Evolutionary conservation across 1,140 invertebrate species (phyloP).

Genomic region (Drosophila nikananu): DNA sequence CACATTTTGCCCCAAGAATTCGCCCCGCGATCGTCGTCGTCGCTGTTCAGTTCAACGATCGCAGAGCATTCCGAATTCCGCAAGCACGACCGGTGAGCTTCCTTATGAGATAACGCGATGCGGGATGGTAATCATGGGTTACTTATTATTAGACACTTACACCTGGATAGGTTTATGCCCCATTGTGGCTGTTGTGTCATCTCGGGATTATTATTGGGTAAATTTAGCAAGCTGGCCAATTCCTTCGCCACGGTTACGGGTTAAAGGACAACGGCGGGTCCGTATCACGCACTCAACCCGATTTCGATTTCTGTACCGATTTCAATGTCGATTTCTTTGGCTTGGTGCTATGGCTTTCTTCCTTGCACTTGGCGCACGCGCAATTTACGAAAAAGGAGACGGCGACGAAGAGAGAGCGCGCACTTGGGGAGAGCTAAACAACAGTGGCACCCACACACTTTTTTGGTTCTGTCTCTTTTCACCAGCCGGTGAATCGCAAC

Average conservation of each 20-base stretch:
- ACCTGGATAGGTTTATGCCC: conserved; percentile 79
- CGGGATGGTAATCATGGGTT: conserved; percentile 9
- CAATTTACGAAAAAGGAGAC: conserved; percentile 27
- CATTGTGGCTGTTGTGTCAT: conserved; percentile 84
- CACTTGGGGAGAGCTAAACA: conserved; percentile 10
- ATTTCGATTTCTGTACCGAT: background rate
- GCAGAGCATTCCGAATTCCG: conserved; percentile 34
- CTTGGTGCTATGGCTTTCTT: conserved; percentile 3
- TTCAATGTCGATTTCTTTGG: conserved; percentile 10
- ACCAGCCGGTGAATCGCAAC: conserved; percentile 6
- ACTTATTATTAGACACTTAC: conserved; percentile 64
- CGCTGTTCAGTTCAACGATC: conserved; percentile 58
- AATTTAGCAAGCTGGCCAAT: conserved; percentile 65
- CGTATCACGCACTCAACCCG: conserved; percentile 14
- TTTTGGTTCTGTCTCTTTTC: conserved; percentile 1
- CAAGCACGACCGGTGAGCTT: conserved; percentile 21
- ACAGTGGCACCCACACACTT: conserved; percentile 22
- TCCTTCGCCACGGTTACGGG: conserved; percentile 70
- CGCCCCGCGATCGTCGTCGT: conserved; percentile 12
- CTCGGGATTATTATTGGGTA: conserved; percentile 52
- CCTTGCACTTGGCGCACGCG: conserved; percentile 33
- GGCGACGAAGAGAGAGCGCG: background rate
- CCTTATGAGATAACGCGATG: conserved; percentile 9
- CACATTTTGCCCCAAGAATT: conserved; percentile 59
- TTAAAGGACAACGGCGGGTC: conserved; percentile 35